Evolutionary conservation across 2,797 vertebrate species (phyloP).

Genomic region (Sphenopsis melanotis): DNA sequence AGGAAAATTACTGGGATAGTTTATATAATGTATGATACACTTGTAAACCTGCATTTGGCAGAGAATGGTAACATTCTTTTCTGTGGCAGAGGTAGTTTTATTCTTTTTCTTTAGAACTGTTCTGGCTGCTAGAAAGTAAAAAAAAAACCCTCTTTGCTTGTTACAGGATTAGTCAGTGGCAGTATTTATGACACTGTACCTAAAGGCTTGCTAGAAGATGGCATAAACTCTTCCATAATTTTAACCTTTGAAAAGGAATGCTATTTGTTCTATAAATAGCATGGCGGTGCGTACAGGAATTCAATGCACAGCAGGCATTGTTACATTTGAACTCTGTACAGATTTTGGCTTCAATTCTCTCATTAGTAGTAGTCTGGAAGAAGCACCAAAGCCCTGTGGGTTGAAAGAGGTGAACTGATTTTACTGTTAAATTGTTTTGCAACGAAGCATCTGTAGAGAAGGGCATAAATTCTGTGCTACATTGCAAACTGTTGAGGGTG

Average conservation of each 20-base stretch:
- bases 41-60: not conserved
- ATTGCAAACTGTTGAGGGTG: not conserved
- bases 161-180: slow-evolving; percentile 21
- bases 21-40: not conserved
- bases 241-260: slow-evolving; percentile 44
- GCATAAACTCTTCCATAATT: slow-evolving; percentile 46
- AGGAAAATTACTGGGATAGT: not conserved
- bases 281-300: not conserved
- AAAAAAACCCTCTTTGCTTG: not conserved
- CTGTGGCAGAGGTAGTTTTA: not conserved
- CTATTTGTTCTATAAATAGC: slow-evolving; percentile 33
- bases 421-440: not conserved
- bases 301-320: slow-evolving; percentile 4
- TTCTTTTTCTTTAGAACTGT: not conserved
- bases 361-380: not conserved
- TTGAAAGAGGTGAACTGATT: not conserved
- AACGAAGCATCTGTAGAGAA: not conserved
- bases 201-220: slow-evolving; percentile 33
- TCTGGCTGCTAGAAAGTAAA: not conserved
- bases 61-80: not conserved
- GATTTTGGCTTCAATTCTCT: not conserved
- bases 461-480: not conserved
- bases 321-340: slow-evolving; percentile 10
- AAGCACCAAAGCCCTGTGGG: not conserved
- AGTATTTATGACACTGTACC: not conserved